Base-by-base conservation (phyloP, 2,113 vertebrate species). In the Urocitellus parryii region DNA sequence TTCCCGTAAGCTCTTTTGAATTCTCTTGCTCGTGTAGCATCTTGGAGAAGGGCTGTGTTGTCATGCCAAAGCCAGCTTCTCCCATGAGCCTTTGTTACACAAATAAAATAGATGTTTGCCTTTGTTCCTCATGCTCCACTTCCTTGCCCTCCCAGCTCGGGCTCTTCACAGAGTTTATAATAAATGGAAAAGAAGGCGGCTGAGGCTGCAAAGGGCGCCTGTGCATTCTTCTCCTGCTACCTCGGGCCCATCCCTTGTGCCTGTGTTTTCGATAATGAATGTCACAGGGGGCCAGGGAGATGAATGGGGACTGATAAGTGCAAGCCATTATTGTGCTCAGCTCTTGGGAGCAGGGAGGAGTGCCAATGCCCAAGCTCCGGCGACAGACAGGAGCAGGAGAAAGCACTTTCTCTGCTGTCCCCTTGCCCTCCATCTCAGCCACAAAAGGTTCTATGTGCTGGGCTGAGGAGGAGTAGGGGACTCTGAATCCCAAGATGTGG, bases 81-180 rank as follows among this genome's bases (percentile, higher is more conserved):
- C 96, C 95, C 95, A 97, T 90, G 96, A 98, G 91, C 72, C 96
- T 97, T 93, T 96, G 79, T 98, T 98, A 98, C 91, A 97, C 97
- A 98, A 98, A 98, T 98, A 98, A 97, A 98, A 83, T 96, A 82
- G 95, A 73, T 97, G 97, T 97, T 98, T 97, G 95, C 93, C 97
- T 96, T 98, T 96, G 97, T 98, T 98, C 96, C 76, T 97, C 88
- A 2, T 96, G 96, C 85, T 94, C 91, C 73, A 83, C 90, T 98
- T 96, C 97, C 96, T 56, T 58, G 72, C 61, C 37, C 51, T 94
- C 45, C 63, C 2, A 12, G 67, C 63, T 90, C 45, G 94, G 84
- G 97, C 94, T 98, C 97, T 97, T 98, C 98, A 94, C 78, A 32
- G 37, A 80, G 96, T 98, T 94, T 97, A 97, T 97, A 95, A 97